These are phyloP conservation scores for Campaea margaritaria DNA, from an alignment of 2,888 invertebrate genomes.

Conservation along the genomic window DNA sequence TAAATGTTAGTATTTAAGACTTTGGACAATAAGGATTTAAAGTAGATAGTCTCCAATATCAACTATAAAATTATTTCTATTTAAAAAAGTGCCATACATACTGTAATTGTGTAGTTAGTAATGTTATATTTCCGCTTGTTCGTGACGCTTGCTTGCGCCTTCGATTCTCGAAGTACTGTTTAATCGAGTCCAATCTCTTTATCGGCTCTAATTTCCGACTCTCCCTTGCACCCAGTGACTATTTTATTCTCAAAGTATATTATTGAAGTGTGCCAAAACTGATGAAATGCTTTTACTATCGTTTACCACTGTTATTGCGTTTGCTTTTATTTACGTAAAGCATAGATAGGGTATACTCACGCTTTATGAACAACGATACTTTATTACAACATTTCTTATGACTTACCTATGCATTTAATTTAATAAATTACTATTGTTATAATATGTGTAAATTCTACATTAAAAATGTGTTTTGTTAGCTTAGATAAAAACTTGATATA, in stretches of 20 bases:
- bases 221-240: slow-evolving; percentile 21
- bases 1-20: slow-evolving; percentile 22
- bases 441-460: slow-evolving; percentile 20
- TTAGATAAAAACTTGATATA: slow-evolving; percentile 25
- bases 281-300: slow-evolving; percentile 36
- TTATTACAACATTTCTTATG: slow-evolving; percentile 15
- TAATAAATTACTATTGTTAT: slow-evolving; percentile 8
- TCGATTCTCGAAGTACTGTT: neutral
- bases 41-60: slow-evolving; percentile 27
- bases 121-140: slow-evolving; percentile 49
- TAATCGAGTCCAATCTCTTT: no score
- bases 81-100: slow-evolving; percentile 46
- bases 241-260: slow-evolving; percentile 16
- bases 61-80: slow-evolving; percentile 26
- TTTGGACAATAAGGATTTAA: slow-evolving; percentile 31
- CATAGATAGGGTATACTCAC: neutral
- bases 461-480: slow-evolving; percentile 26
- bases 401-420: slow-evolving; percentile 31
- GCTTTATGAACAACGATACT: slow-evolving; percentile 9
- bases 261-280: slow-evolving; percentile 53
- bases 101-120: slow-evolving; percentile 69
- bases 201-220: no score
- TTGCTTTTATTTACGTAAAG: slow-evolving; percentile 17
- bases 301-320: slow-evolving; percentile 28
- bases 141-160: slow-evolving; percentile 28